Conservation (phyloP, 2,888 invertebrate species). For the Pristionchus arcanus region DNA sequence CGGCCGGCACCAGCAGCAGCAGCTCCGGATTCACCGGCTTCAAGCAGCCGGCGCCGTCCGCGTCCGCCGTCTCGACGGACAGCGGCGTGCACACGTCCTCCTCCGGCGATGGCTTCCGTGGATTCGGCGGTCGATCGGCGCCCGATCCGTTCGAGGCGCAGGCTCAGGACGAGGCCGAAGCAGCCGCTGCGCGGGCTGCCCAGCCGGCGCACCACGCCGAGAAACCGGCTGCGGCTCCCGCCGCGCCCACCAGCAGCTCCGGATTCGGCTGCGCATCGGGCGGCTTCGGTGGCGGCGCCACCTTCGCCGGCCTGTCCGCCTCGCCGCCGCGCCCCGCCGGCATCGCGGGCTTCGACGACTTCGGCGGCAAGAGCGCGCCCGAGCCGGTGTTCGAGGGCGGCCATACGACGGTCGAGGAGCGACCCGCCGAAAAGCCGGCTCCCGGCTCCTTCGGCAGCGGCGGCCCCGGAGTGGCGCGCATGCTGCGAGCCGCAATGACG, state of each 20-base stretch:
- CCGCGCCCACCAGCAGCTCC: neutral
- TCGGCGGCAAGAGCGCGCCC: neutral
- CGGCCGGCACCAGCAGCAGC: neutral
- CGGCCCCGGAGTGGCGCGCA: neutral
- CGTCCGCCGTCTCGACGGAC: neutral
- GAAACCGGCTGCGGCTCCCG: neutral
- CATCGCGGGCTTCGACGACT: neutral
- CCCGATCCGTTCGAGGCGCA: too few relatives aligned
- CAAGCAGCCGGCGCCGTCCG: neutral
- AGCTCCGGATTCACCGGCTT: neutral
- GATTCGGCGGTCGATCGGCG: neutral
- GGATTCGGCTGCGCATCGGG: neutral
- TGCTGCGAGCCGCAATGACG: neutral
- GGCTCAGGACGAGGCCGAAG: too few relatives aligned
- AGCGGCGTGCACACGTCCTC: neutral
- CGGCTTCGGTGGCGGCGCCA: slow-evolving; percentile 61
- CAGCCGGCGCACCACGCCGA: neutral
- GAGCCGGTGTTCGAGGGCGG: neutral
- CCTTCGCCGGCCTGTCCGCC: slow-evolving; percentile 78
- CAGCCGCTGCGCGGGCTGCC: too few relatives aligned
- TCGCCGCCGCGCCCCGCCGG: slow-evolving; percentile 82
- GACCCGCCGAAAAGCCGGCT: neutral
- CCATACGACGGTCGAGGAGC: neutral
- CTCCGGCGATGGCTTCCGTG: neutral
- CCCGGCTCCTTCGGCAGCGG: neutral